These are phyloP conservation scores for Eudemis profundana DNA, from an alignment of 2,888 invertebrate species.

Conservation along the genomic window DNA sequence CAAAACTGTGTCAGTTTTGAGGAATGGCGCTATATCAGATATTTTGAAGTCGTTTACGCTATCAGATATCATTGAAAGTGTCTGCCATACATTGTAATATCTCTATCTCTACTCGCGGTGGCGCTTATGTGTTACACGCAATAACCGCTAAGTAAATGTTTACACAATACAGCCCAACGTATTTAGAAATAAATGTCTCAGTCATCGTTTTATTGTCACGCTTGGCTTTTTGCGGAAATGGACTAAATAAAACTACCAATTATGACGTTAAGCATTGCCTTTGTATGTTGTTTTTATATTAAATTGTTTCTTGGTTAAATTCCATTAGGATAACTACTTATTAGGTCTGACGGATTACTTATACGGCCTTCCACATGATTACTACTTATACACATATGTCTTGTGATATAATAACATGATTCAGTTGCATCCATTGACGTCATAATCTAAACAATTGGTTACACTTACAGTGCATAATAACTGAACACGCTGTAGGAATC, in stretches of 20 bases:
- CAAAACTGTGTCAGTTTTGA: no score
- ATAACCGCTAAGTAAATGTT: no score
- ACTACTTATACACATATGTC: slow-evolving; percentile 17
- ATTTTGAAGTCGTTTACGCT: no score
- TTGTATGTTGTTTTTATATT: slow-evolving; percentile 9
- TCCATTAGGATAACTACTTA: slow-evolving; percentile 18
- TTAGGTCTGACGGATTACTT: slow-evolving; percentile 5
- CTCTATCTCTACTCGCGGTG: no score
- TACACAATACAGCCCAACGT: no score
- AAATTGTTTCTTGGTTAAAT: not conserved
- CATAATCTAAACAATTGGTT: slow-evolving; percentile 13
- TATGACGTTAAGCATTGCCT: not conserved
- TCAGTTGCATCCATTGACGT: slow-evolving; percentile 21
- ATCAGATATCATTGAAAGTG: no score
- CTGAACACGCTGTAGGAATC: not conserved
- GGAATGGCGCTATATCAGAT: no score
- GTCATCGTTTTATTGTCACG: slow-evolving; percentile 3
- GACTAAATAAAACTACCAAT: not conserved
- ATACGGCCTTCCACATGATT: slow-evolving; percentile 6
- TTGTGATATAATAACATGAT: slow-evolving; percentile 28
- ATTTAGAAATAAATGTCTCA: not conserved
- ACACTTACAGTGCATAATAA: slow-evolving; percentile 14
- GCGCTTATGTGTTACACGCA: no score
- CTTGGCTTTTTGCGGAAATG: not conserved
- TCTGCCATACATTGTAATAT: no score